Evolutionary conservation across 2,113 vertebrate genomes (phyloP), one percentile per base, ranked within the genome.

Genomic region (Austrofundulus limnaeus): DNA sequence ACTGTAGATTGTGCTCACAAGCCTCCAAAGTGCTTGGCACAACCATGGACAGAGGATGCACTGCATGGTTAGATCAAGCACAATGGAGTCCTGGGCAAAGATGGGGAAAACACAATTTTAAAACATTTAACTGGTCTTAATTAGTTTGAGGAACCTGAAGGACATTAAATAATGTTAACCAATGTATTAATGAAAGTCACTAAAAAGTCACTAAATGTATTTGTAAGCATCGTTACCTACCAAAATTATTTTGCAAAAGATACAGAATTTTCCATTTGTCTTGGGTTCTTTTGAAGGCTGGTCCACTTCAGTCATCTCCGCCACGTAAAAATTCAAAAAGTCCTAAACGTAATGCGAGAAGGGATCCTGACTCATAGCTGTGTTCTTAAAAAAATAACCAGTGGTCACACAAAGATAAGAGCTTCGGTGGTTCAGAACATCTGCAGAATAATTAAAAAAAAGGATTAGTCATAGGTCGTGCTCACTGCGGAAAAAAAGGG

Each of bases 21-120:
- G 85, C 57, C 91, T 90, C 88, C 92, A 92, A 90, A 87, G 92
- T 93, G 91, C 92, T 92, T 93, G 92, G 92, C 82, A 90, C 75
- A 92, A 93, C 92, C 92, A 93, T 93, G 92, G 86, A 92, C 87
- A 82, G 76, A 82, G 77, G 78, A 84, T 16, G 12, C 81, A 90
- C 90, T 93, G 91, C 92, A 93, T 93, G 92, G 92, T 93, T 93
- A 93, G 92, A 93, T 93, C 92, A 93, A 93, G 92, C 92, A 93
- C 92, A 93, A 93, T 92, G 92, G 90, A 9, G 91, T 87, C 91
- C 75, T 82, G 86, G 85, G 90, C 90, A 72, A 76, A 54, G 45
- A 51, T 5, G 31, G 31, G 31, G 31, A 14, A 63, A 62, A 37
- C 20, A 14, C 23, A 48, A 25, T 45, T 17, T 14, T 38, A 70